phyloP scores from a whole-genome alignment of 2,797 vertebrate species.

The Chloroceryle inda region DNA sequence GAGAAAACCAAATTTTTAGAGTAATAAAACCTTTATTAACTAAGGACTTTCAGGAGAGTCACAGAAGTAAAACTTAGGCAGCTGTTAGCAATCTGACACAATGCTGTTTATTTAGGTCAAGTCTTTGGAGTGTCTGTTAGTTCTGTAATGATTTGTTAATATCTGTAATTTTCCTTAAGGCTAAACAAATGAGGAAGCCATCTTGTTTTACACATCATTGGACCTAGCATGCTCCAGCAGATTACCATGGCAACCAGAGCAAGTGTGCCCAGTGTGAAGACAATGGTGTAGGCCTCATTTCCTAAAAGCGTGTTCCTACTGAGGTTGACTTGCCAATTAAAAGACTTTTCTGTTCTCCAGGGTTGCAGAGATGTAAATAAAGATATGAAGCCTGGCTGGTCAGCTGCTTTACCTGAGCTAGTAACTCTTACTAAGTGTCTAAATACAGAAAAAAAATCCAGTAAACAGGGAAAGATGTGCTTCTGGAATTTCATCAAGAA shows the following conservation, averaged over 20 bases:
- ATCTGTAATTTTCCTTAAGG: conserved; percentile 80
- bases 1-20: conserved; percentile 8
- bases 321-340: conserved; percentile 79
- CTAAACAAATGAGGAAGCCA: conserved; percentile 81
- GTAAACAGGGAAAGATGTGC: not conserved
- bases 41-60: not conserved
- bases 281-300: conserved; percentile 76
- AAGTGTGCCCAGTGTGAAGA: conserved; percentile 69
- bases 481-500: conserved; percentile 14
- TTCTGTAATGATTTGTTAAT: conserved; percentile 73
- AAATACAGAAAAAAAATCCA: conserved; percentile 1
- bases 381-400: conserved; percentile 43
- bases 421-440: not conserved
- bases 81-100: conserved; percentile 15
- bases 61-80: conserved; percentile 27
- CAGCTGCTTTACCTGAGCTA: conserved; percentile 65
- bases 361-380: conserved; percentile 68
- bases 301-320: conserved; percentile 75
- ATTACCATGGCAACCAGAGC: conserved; percentile 79
- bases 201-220: conserved; percentile 82
- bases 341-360: conserved; percentile 73
- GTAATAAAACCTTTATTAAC: conserved; percentile 45
- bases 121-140: conserved; percentile 43
- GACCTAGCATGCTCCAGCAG: conserved; percentile 67
- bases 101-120: conserved; percentile 57